Base-by-base conservation (phyloP, 2,797 vertebrate genomes). In the Lycodopsis pacificus region DNA sequence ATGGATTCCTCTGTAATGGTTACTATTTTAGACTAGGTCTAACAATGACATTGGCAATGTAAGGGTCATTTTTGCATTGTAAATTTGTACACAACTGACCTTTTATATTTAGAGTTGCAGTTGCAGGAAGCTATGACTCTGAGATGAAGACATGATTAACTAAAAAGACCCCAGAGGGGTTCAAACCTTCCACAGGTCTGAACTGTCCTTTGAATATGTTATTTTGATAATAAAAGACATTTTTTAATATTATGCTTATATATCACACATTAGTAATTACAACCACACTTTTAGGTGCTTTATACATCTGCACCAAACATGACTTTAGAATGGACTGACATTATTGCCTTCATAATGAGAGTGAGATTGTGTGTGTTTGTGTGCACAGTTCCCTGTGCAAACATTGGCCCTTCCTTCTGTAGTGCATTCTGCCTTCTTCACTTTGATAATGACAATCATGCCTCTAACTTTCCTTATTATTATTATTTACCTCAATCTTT, bases 391-490 rank as follows among this genome's bases (percentile, higher is more conserved):
- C 63, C 14, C 15, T 53, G 15, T 59, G 34, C 0, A 82, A 57
- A 81, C 51, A 75, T 65, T 49, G 59, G 54, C 1, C 5, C 73
- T 66, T 65, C 27, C 40, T 27, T 73, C 34, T 58, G 17, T 56
- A 7, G n/a, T 30, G 53, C 54, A 51, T 27, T 53, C 27, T 65
- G 63, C 62, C 15, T 49, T 44, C n/a, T 32, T 73, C 34, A 61
- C 53, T 76, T 63, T 75, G 19, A 61, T 68, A n/a, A 71, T 66
- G 8, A 71, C 27, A 54, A 49, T 15, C 38, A 19, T 54, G 12
- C 32, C 66, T 65, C 56, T 57, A 30, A 62, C 34, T 76, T 40
- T 11, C 20, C 4, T 54, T 48, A 22, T 64, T 48, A 22, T 64
- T 48, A 4, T 65, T 27, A 66, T 59, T 62, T 20, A 69, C 8